Conservation (phyloP, 92 coral and sea anemone species). For the Porites cylindrica region DNA sequence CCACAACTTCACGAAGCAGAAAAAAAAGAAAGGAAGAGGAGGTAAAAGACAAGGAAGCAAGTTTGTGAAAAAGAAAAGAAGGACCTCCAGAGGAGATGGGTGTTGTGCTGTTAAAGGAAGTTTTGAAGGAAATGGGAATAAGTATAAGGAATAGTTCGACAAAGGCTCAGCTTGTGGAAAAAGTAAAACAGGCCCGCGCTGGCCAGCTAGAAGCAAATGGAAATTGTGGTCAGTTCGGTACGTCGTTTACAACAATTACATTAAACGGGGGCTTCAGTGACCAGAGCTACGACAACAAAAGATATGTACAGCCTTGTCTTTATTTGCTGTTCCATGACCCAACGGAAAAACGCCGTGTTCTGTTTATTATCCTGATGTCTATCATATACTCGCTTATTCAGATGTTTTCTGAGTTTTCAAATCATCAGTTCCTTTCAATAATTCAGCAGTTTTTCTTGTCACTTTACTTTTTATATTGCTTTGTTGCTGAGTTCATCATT, state of each 20-base stretch:
- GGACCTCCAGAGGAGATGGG: no score
- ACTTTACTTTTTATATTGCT: background rate
- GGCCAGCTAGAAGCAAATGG: background rate
- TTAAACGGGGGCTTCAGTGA: background rate
- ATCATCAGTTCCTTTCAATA: slow-evolving; percentile 13
- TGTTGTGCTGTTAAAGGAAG: no score
- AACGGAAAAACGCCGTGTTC: slow-evolving; percentile 4
- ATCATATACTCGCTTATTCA: slow-evolving; percentile 8
- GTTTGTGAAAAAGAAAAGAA: no score
- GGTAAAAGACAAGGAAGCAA: background rate
- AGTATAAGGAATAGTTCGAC: background rate
- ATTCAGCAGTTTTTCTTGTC: background rate
- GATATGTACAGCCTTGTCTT: slow-evolving; percentile 5
- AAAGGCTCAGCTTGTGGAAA: background rate
- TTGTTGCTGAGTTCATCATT: slow-evolving; percentile 9
- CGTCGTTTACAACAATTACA: background rate
- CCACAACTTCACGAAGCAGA: background rate
- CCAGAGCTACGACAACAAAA: background rate
- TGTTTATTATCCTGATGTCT: background rate
- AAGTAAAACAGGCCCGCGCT: background rate
- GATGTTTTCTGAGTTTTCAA: slow-evolving; percentile 7
- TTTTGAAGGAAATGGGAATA: background rate
- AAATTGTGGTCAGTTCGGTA: background rate
- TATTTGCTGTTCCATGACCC: background rate
- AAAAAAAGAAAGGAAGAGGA: background rate